phyloP scores from a whole-genome alignment of 2,113 vertebrate species.

The Brevimyrus niger region DNA sequence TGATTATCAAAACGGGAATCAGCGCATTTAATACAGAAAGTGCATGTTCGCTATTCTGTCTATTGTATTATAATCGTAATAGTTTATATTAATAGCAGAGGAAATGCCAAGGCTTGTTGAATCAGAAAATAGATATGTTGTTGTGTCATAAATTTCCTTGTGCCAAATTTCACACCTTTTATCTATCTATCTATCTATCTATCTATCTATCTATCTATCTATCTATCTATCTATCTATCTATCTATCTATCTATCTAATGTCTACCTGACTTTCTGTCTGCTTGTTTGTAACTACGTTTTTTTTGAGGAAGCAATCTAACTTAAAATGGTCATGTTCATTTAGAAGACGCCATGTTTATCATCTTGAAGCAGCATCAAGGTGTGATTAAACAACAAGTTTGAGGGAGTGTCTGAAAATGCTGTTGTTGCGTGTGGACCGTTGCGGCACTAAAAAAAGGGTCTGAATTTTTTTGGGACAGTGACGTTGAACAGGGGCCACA shows the following conservation, averaged over 20 bases:
- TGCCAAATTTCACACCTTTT: neutral
- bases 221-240: neutral
- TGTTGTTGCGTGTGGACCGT: neutral
- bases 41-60: neutral
- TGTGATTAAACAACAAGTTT: neutral
- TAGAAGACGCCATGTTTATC: neutral
- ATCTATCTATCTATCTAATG: neutral
- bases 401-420: neutral
- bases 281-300: neutral
- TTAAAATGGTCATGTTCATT: neutral
- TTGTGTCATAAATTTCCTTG: neutral
- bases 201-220: neutral
- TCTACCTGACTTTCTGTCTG: neutral
- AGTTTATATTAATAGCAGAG: neutral
- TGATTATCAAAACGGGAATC: neutral
- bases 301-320: neutral
- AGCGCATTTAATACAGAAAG: neutral
- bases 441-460: neutral
- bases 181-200: neutral
- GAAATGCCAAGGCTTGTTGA: neutral
- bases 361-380: neutral
- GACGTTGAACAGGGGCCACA: neutral
- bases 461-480: neutral
- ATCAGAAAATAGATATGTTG: neutral
- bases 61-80: neutral